Base-by-base conservation (phyloP, 2,797 vertebrate species). In the Channa striata region DNA sequence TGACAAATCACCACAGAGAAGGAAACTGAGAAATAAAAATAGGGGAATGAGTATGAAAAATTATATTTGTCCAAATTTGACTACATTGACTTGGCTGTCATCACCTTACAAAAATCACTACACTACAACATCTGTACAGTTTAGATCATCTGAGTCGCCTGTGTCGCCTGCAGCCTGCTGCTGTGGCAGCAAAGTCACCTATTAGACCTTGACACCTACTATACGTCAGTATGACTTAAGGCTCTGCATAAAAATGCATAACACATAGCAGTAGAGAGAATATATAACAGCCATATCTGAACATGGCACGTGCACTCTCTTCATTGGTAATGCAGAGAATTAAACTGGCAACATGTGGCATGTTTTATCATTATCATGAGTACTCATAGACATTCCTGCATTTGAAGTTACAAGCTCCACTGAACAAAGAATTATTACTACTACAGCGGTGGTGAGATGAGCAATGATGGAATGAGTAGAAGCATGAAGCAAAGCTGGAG, bases 131-230 rank as follows among this genome's bases (percentile, higher is more conserved):
- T 68, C 56, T 78, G 57, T 20, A 25, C 48, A 19, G 25, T 54
- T 44, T 59, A 56, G 59, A 81, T 78, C 57, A 37, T 68, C 50
- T 30, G 47, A 65, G 59, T 57, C 68, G 78, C 68, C 72, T 82
- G 77, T 12, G 54, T 21, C 59, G 72, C 68, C 23, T 20, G 63
- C 68, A 33, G 57, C 42, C 16, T 30, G 52, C 51, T 23, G 51
- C 33, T 17, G 25, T 37, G 66, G 58, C 59, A 70, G 53, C 58
- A 52, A 59, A 56, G 59, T 25, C n/a, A 17, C 59, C 62, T 36
- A 91, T 81, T 67, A 54, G 43, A 72, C 76, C 85, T 77, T 77
- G 74, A 83, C 82, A 69, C 48, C 82, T 61, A 60, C 89, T 83
- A 81, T 65, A 76, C 59, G 57, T 69, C 65, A 72, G 74, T 11